phyloP scores from a whole-genome alignment of 2,888 invertebrate species.

The Drosophila affinis region DNA sequence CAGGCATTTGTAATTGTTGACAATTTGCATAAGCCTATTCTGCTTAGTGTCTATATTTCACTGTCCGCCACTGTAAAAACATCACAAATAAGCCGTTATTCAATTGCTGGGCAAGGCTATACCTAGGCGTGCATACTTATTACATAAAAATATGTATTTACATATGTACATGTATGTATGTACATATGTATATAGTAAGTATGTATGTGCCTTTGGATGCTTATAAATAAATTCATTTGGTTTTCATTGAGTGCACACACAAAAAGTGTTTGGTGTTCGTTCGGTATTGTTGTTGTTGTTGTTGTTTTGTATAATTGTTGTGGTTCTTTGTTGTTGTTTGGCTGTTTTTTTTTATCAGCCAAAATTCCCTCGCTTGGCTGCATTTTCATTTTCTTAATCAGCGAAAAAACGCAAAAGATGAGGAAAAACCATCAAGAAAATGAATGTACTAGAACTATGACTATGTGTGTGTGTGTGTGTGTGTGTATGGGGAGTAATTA shows the following conservation, averaged over 20 bases:
- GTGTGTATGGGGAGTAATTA: slow-evolving; percentile 32
- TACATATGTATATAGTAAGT: not conserved
- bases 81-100: no score
- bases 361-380: slow-evolving; percentile 70
- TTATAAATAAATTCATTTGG: slow-evolving; percentile 21
- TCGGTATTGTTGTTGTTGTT: no score
- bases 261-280: slow-evolving; percentile 37
- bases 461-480: no score
- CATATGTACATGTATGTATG: no score
- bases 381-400: slow-evolving; percentile 73
- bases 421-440: slow-evolving; percentile 18
- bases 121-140: no score
- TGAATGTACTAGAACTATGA: not conserved
- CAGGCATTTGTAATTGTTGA: no score
- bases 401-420: slow-evolving; percentile 50
- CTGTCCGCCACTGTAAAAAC: no score
- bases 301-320: slow-evolving; percentile 20
- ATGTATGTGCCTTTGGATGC: not conserved
- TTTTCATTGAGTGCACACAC: slow-evolving; percentile 69
- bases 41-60: no score
- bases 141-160: not conserved
- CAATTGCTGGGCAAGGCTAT: no score
- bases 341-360: slow-evolving; percentile 62
- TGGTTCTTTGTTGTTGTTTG: slow-evolving; percentile 8
- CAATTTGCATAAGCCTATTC: no score